Percentiles rank a stretch among this genome's conserved stretches.
Evolutionary conservation across 2,888 invertebrate species (phyloP).

Genomic region (Formica aserva): DNA sequence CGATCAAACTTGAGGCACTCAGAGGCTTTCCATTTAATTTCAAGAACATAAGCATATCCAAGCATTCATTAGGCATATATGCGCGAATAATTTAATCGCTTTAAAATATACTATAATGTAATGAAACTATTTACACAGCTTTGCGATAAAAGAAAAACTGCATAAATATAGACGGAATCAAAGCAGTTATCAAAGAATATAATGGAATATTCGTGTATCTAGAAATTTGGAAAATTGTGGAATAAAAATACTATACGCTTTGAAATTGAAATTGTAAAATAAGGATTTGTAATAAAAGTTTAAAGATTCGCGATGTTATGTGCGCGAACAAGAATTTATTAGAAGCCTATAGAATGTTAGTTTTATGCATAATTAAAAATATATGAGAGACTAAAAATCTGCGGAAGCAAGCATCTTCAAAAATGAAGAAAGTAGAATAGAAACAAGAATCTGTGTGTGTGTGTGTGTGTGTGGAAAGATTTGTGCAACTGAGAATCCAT

Average conservation of each 20-base stretch:
- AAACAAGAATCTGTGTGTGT: constrained; percentile 15
- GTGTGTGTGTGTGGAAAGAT: no score
- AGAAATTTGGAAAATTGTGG: neutral
- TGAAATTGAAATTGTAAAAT: neutral
- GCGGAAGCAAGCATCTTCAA: neutral
- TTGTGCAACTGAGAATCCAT: constrained; percentile 16
- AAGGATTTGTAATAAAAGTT: neutral
- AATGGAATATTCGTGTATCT: neutral
- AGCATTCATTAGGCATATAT: constrained; percentile 29
- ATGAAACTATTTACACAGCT: constrained; percentile 63
- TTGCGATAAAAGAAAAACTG: neutral
- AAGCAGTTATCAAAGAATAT: neutral
- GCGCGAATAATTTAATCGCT: constrained; percentile 19
- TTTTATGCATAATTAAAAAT: neutral
- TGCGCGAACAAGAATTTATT: neutral
- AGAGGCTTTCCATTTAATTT: constrained; percentile 58
- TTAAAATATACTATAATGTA: constrained; percentile 7
- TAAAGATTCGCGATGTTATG: neutral
- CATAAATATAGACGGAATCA: neutral
- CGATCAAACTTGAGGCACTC: constrained; percentile 66
- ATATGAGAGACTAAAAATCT: neutral
- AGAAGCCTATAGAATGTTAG: neutral
- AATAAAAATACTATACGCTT: neutral
- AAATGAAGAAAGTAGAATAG: neutral
- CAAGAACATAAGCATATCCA: constrained; percentile 47